Evolutionary conservation across 1,140 invertebrate species (phyloP), one percentile per base, ranked within the genome.

Genomic region (Eubasilissa regina): DNA sequence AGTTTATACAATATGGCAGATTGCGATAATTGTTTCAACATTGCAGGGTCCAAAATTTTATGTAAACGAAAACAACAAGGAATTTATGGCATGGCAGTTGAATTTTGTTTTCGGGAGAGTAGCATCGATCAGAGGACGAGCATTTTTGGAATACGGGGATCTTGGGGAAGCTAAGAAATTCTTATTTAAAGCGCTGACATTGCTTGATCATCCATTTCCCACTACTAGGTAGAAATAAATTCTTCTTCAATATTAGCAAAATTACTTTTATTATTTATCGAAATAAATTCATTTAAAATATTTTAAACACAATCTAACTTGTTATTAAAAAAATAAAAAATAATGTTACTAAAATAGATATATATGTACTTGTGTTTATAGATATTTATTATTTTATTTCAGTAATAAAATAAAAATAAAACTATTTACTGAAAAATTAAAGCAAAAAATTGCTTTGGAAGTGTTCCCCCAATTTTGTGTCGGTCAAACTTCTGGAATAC

Each of bases 111-210:
- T 86, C 15, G 86, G 83, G 0, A 77, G 82, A 7, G 84, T 87
- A n/a, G 81, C 79, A 17, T 84, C 85, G 0, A 44, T 84, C 53
- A 81, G 85, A 25, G 85, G 86, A 9, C 85, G 83, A 9, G 90
- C 90, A 9, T 89, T 92, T 82, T 81, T 92, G 15, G 90, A 92
- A 78, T 91, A 90, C 15, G 87, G 88, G 0, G 90, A 90, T 45
- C 75, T 91, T 0, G 89, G 88, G 47, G 86, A 92, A 47, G 85
- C 87, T 3, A 85, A 84, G 7, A 86, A 83, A 47, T 91, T 91
- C 60, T 82, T 91, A 25, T 85, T 90, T 1, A 86, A 90, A 81
- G 91, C 91, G 8, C 86, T 89, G 80, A 88, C 89, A 80, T 85
- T 92, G 10, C 85, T 91, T 45, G 79, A 82, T 12, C 86, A 90